Percentiles rank a stretch among this genome's conserved stretches.
phyloP scores from a whole-genome alignment of 2,888 invertebrate genomes.

The Nesidiocoris tenuis region DNA sequence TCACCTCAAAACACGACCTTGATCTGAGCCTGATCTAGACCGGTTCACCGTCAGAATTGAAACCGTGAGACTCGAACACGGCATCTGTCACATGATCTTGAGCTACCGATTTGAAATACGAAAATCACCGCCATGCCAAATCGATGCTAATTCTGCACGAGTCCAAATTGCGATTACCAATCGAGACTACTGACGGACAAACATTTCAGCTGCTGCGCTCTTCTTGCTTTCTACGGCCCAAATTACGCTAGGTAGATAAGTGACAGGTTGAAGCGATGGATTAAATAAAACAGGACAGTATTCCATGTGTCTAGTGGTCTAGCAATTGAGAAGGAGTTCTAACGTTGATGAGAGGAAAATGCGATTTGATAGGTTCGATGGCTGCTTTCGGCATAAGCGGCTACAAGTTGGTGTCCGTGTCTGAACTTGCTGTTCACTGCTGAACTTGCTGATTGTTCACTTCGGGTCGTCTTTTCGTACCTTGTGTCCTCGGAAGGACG shows the following conservation, averaged over 20 bases:
- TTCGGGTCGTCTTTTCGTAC: slow-evolving; percentile 69
- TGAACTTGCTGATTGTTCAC: slow-evolving; percentile 17
- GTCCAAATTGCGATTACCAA: not conserved
- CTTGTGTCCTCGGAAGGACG: slow-evolving; percentile 87
- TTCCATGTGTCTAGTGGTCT: not conserved
- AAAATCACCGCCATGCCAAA: too few relatives aligned
- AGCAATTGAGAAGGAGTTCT: not conserved
- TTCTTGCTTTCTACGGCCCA: not conserved
- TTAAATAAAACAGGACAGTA: not conserved
- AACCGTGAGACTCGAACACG: too few relatives aligned
- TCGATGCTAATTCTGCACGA: too few relatives aligned
- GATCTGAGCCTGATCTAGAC: too few relatives aligned
- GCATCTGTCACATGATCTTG: too few relatives aligned
- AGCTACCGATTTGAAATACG: too few relatives aligned
- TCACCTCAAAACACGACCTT: too few relatives aligned
- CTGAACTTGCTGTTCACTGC: slow-evolving; percentile 23
- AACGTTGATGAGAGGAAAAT: slow-evolving; percentile 1
- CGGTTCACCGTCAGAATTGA: too few relatives aligned
- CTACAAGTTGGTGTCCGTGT: slow-evolving; percentile 37
- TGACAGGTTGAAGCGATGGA: not conserved
- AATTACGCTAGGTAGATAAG: not conserved
- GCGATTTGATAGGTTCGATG: not conserved
- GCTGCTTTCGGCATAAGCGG: slow-evolving; percentile 32
- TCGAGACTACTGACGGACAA: too few relatives aligned
- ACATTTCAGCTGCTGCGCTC: not conserved